Percentiles rank a stretch among this genome's conserved stretches.
phyloP scores from a whole-genome alignment of 2,113 vertebrate genomes.

The Sardina pilchardus region DNA sequence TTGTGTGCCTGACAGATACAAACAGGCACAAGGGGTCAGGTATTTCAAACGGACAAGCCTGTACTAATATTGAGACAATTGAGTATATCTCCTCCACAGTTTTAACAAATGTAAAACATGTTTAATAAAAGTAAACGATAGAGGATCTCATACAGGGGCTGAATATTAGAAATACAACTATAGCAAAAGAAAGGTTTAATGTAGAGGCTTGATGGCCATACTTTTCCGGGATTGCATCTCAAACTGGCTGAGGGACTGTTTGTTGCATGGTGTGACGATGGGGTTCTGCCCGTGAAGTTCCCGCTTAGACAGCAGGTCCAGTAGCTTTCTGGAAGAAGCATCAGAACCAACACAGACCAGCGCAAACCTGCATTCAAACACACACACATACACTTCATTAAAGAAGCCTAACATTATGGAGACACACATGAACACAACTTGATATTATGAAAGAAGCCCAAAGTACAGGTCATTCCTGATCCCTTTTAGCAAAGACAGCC shows the following conservation, averaged over 20 bases:
- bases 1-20: constrained; percentile 79
- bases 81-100: background rate
- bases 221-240: constrained; percentile 99
- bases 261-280: constrained; percentile 96
- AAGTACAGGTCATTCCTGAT: background rate
- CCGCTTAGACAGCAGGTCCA: constrained; percentile 95
- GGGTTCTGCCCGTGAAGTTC: constrained; percentile 98
- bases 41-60: background rate
- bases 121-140: background rate
- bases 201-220: constrained; percentile 56
- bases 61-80: background rate
- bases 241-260: constrained; percentile 98
- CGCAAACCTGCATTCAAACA: constrained; percentile 80
- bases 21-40: background rate
- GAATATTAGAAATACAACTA: too few species aligned
- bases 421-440: background rate
- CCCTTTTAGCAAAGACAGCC: background rate
- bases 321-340: constrained; percentile 91
- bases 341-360: constrained; percentile 96
- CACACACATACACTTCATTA: background rate
- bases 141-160: too few species aligned
- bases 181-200: background rate
- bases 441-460: background rate
- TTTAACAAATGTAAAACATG: background rate
- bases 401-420: background rate